Evolutionary conservation across 2,113 vertebrate species (phyloP).

Genomic region (Rousettus leschenaultii): DNA sequence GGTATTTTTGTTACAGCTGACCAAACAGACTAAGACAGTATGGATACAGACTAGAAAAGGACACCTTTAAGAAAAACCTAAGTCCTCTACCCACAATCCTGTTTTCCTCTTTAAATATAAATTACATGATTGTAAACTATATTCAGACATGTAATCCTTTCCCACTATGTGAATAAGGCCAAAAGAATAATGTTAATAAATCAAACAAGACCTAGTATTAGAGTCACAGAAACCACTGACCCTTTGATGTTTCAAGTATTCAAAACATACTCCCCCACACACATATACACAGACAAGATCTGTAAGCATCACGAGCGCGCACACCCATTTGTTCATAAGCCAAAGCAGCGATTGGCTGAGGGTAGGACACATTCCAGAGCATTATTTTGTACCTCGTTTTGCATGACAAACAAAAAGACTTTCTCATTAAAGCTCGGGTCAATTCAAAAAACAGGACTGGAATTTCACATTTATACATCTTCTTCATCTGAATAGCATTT

Average conservation of each 20-base stretch:
- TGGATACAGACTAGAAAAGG: background rate
- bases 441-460: background rate
- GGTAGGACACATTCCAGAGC: background rate
- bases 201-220: background rate
- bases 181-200: background rate
- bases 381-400: slow-evolving; percentile 30
- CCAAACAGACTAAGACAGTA: background rate
- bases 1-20: background rate
- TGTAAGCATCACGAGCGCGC: background rate
- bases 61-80: background rate
- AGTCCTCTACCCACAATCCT: background rate
- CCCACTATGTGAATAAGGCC: background rate
- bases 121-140: background rate
- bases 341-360: background rate
- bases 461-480: background rate
- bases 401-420: background rate
- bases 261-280: background rate
- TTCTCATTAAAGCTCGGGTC: background rate
- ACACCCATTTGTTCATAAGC: background rate
- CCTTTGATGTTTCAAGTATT: slow-evolving; percentile 7
- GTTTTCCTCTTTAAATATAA: slow-evolving; percentile 6
- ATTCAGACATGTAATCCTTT: background rate
- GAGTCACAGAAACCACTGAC: background rate
- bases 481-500: background rate
- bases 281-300: background rate